phyloP scores from a whole-genome alignment of 2,888 invertebrate species.

The Ochropleura plecta region DNA sequence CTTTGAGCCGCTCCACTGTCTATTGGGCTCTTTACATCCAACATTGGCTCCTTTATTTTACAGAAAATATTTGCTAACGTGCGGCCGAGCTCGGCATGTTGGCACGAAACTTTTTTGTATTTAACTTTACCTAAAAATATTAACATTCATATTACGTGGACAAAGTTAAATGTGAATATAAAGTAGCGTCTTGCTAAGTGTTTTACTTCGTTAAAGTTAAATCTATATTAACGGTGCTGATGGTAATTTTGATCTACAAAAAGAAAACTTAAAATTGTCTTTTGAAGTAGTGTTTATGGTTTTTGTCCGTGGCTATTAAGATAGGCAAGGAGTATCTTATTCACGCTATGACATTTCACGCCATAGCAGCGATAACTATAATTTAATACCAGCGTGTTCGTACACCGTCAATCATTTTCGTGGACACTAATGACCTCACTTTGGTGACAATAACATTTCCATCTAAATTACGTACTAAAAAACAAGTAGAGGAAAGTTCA shows the following conservation, averaged over 20 bases:
- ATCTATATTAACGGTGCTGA: constrained; percentile 41
- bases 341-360: constrained; percentile 36
- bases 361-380: constrained; percentile 55
- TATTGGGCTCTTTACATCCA: constrained; percentile 75
- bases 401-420: constrained; percentile 72
- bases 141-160: constrained; percentile 43
- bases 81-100: constrained; percentile 38
- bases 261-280: constrained; percentile 26
- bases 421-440: constrained; percentile 77
- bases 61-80: constrained; percentile 71
- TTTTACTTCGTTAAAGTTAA: constrained; percentile 54
- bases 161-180: constrained; percentile 36
- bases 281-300: constrained; percentile 19
- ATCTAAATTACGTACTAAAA: constrained; percentile 79
- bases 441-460: constrained; percentile 77
- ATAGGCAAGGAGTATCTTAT: background rate
- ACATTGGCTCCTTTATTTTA: constrained; percentile 70
- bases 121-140: constrained; percentile 53
- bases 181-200: constrained; percentile 43
- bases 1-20: constrained; percentile 78
- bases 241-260: constrained; percentile 38
- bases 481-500: constrained; percentile 78
- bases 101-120: constrained; percentile 48
- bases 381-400: constrained; percentile 64
- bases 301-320: background rate